A percentile compares a stretch with the other conserved stretches of the same genome.
These are phyloP conservation scores for Hypsopygia costalis DNA, from an alignment of 2,888 invertebrate genomes.

Conservation along the genomic window DNA sequence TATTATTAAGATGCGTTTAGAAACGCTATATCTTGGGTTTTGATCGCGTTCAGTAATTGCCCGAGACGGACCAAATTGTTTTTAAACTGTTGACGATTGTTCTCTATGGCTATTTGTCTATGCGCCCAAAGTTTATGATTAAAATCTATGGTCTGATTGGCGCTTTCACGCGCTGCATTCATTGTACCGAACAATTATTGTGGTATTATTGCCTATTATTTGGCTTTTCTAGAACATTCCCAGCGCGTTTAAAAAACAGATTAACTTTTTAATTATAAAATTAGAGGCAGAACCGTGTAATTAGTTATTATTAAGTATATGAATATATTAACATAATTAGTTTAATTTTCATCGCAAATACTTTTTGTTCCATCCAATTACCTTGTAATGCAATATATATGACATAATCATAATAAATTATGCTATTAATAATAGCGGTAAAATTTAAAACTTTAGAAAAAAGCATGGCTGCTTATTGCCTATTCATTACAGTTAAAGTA, in stretches of 20 bases:
- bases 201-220: conserved; percentile 16
- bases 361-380: conserved; percentile 1
- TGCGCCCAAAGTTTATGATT: conserved; percentile 57
- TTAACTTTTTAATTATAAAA: conserved; percentile 7
- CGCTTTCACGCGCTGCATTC: conserved; percentile 48
- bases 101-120: conserved; percentile 76
- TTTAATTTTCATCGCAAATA: conserved; percentile 1
- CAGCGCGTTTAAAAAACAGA: conserved; percentile 2
- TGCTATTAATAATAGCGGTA: too few species aligned
- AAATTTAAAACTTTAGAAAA: too few species aligned
- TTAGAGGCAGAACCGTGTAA: conserved; percentile 6
- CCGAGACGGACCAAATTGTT: conserved; percentile 72
- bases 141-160: conserved; percentile 57
- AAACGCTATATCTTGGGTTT: conserved; percentile 53
- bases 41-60: conserved; percentile 73
- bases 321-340: conserved; percentile 8
- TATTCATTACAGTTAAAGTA: too few species aligned
- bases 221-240: conserved; percentile 2
- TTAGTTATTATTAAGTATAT: conserved; percentile 8
- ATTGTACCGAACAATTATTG: conserved; percentile 19
- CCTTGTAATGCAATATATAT: conserved; percentile 1
- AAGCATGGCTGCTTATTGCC: too few species aligned
- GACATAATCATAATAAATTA: not conserved
- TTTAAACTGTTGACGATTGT: conserved; percentile 74
- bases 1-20: conserved; percentile 74